phyloP scores from a whole-genome alignment of 2,797 vertebrate species.

The Carcharodon carcharias region DNA sequence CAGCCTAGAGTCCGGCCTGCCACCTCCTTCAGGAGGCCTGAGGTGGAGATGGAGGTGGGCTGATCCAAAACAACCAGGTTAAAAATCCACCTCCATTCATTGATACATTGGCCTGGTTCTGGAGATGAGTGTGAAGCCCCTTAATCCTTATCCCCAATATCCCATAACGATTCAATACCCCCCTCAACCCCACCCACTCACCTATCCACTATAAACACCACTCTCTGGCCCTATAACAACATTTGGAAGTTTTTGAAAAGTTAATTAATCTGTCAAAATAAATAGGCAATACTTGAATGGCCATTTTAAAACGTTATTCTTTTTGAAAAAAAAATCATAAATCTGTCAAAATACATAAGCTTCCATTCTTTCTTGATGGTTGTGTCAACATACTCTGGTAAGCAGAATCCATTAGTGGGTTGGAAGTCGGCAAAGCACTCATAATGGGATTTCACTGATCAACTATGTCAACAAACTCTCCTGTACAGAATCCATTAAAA shows the following conservation, averaged over 20 bases:
- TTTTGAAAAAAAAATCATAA: neutral
- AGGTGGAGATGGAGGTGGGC: neutral
- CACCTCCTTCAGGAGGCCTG: neutral
- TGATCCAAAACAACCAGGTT: neutral
- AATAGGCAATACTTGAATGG: neutral
- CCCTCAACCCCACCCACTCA: neutral
- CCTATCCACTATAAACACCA: neutral
- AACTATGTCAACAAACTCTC: neutral
- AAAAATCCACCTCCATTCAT: neutral
- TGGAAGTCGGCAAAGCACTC: neutral
- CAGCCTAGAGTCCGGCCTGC: neutral
- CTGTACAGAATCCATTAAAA: neutral
- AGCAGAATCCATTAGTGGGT: neutral
- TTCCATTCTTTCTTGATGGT: no score
- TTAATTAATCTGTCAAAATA: neutral
- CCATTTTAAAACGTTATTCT: neutral
- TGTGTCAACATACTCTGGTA: no score
- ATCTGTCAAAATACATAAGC: neutral
- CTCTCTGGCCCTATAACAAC: neutral
- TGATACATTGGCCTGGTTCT: neutral
- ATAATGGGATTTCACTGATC: neutral
- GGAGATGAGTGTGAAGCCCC: neutral
- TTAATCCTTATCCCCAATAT: no score
- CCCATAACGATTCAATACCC: neutral
- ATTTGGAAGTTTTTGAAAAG: neutral